These are phyloP conservation scores for Drosophila mayri DNA, from an alignment of 1,140 invertebrate genomes.

Conservation along the genomic window DNA sequence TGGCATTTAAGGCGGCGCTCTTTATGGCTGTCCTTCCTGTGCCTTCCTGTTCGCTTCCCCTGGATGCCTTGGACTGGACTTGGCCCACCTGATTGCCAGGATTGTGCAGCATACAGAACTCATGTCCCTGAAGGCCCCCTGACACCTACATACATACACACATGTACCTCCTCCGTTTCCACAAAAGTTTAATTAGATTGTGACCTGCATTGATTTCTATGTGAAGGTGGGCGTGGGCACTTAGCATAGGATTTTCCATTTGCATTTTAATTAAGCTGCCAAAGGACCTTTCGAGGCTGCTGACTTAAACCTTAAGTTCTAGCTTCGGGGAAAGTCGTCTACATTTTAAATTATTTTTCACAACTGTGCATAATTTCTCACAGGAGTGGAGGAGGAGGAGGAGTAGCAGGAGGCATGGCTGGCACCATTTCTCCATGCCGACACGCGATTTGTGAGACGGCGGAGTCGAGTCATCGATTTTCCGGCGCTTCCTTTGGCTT, in stretches of 20 bases:
- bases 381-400: not conserved
- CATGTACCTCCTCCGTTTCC: not conserved
- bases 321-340: not conserved
- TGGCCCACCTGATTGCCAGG: conserved; percentile 22
- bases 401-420: conserved; percentile 1
- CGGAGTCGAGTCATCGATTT: conserved; percentile 41
- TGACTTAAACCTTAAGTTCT: not conserved
- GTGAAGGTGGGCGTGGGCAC: not conserved
- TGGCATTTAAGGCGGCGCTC: conserved; percentile 51
- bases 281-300: not conserved
- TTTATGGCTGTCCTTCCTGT: conserved; percentile 13
- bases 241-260: conserved; percentile 44
- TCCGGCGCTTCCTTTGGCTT: conserved; percentile 15
- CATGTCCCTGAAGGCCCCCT: not conserved
- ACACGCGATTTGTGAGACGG: conserved; percentile 52
- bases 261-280: conserved; percentile 56
- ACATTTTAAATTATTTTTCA: conserved; percentile 30
- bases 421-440: conserved; percentile 28
- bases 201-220: conserved; percentile 30
- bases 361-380: conserved; percentile 15
- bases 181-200: conserved; percentile 55
- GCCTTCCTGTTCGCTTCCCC: conserved; percentile 24
- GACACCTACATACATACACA: too few species aligned
- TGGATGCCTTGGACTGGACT: conserved; percentile 6
- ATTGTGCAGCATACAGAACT: conserved; percentile 22